Percentiles rank a stretch among this genome's conserved stretches.
Conservation (phyloP, 2,113 vertebrate species). For the Caracal caracal region DNA sequence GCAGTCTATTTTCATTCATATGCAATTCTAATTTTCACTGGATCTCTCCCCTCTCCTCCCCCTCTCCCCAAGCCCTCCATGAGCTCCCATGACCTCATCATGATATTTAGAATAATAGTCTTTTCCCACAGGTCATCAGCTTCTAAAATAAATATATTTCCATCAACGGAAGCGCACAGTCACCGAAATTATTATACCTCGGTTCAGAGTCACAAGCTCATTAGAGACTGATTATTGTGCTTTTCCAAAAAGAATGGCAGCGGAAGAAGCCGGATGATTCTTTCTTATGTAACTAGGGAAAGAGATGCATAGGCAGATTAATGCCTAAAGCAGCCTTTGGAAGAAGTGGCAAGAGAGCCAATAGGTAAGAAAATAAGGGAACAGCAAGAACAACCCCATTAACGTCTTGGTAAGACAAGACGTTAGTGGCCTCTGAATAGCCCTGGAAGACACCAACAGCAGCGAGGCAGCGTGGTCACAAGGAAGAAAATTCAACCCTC, state of each 20-base stretch:
- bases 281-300: constrained; percentile 47
- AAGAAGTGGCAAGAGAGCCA: background rate
- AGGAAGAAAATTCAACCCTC: background rate
- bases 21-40: constrained; percentile 68
- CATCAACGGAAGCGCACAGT: constrained; percentile 73
- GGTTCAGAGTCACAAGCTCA: constrained; percentile 72
- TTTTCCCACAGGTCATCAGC: constrained; percentile 81
- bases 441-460: background rate
- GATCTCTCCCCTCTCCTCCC: background rate
- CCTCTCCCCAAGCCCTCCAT: background rate
- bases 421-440: background rate
- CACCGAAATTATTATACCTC: constrained; percentile 69
- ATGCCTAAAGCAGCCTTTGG: background rate
- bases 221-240: constrained; percentile 64
- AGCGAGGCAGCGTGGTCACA: background rate
- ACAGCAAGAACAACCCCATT: background rate
- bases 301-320: constrained; percentile 2
- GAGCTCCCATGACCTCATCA: constrained; percentile 79
- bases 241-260: constrained; percentile 64
- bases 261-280: background rate
- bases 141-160: constrained; percentile 83
- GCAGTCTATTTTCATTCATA: constrained; percentile 69
- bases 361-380: constrained; percentile 4
- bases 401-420: background rate
- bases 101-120: constrained; percentile 80